These are phyloP conservation scores for Mylabris sibirica DNA, from an alignment of 2,888 invertebrate genomes.

Conservation along the genomic window DNA sequence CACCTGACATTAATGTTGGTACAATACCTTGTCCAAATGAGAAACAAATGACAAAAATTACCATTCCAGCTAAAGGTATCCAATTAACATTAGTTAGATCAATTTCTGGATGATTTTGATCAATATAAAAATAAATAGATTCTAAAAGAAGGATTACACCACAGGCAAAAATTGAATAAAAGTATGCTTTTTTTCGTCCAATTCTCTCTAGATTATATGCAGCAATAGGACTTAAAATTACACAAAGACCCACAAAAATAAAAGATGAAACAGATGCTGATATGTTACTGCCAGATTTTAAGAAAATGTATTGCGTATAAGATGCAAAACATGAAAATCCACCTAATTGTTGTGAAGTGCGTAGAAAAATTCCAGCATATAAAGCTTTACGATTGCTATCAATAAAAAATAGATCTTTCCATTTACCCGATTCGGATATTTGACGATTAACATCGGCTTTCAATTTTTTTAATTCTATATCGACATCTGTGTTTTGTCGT, in stretches of 20 bases:
- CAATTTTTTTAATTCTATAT: conserved; percentile 43
- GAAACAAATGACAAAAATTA: conserved; percentile 45
- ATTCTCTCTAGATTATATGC: conserved; percentile 41
- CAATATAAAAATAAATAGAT: conserved; percentile 47
- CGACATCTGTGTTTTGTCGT: conserved; percentile 43
- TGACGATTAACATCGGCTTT: conserved; percentile 49
- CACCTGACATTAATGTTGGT: conserved; percentile 50
- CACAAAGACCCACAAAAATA: conserved; percentile 40
- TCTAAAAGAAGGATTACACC: conserved; percentile 39
- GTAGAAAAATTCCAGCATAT: conserved; percentile 46
- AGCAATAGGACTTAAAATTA: conserved; percentile 40
- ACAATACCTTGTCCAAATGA: conserved; percentile 49
- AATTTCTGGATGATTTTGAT: conserved; percentile 34
- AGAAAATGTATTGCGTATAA: conserved; percentile 53
- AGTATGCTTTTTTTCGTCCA: conserved; percentile 43
- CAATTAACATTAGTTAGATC: conserved; percentile 44
- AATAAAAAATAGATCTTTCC: conserved; percentile 50
- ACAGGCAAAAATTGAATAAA: conserved; percentile 43
- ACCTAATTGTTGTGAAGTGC: conserved; percentile 50
- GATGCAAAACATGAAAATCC: conserved; percentile 48
- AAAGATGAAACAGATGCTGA: conserved; percentile 48
- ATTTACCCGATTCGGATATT: conserved; percentile 51
- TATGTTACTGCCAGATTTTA: conserved; percentile 51
- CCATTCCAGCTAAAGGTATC: conserved; percentile 52
- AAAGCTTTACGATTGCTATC: conserved; percentile 49